These are phyloP conservation scores for Manduca sexta DNA, from an alignment of 1,140 invertebrate genomes.

Conservation along the genomic window DNA sequence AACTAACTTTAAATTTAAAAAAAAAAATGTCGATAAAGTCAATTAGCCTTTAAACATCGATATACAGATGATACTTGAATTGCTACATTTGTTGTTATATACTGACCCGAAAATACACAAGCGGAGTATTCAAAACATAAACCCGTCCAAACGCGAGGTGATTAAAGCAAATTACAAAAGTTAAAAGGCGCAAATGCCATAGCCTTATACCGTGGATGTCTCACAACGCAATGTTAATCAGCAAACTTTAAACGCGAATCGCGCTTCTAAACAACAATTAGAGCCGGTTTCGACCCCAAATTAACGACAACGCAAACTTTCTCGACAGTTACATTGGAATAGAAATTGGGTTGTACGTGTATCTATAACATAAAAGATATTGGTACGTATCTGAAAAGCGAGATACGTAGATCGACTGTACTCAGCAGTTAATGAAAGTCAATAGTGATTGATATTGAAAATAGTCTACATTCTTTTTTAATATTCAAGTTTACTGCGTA, in stretches of 20 bases:
- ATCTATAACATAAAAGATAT: neutral
- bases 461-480: no score
- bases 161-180: slow-evolving; percentile 60
- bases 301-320: slow-evolving; percentile 28
- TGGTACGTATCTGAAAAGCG: neutral
- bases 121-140: slow-evolving; percentile 1
- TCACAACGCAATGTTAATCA: slow-evolving; percentile 22
- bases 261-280: slow-evolving; percentile 28
- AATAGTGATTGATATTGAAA: no score
- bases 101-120: no score
- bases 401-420: no score
- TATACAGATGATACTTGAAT: no score
- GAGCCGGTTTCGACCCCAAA: slow-evolving; percentile 23
- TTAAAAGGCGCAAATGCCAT: slow-evolving; percentile 30
- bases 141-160: slow-evolving; percentile 9
- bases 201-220: neutral
- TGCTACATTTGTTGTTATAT: no score
- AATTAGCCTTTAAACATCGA: no score
- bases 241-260: slow-evolving; percentile 19
- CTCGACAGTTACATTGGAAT: slow-evolving; percentile 11
- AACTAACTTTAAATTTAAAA: no score
- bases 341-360: slow-evolving; percentile 6
- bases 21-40: no score
- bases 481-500: no score
- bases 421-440: no score